Conservation (phyloP, 2,888 invertebrate species). For the Sinhomidia bicolor region DNA sequence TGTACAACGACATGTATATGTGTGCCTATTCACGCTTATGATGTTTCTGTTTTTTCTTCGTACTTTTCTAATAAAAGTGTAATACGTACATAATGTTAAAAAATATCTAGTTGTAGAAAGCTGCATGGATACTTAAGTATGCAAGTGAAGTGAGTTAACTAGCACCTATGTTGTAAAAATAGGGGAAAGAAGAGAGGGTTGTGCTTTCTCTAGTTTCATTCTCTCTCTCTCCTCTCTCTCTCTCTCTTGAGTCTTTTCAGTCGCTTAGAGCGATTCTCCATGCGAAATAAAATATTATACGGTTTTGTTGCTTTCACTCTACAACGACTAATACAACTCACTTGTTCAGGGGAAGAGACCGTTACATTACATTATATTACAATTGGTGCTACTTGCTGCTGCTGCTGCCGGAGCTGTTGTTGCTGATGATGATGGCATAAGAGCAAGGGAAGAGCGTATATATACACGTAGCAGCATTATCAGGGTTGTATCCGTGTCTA, state of each 20-base stretch:
- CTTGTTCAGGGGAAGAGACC: constrained; percentile 24
- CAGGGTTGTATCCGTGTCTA: too few species aligned
- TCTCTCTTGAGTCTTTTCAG: constrained; percentile 11
- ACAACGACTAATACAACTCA: background rate
- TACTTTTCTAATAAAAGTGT: too few species aligned
- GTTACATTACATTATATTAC: constrained; percentile 21
- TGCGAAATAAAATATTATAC: constrained; percentile 41
- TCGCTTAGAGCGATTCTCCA: constrained; percentile 52
- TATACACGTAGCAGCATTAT: background rate
- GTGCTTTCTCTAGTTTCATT: background rate
- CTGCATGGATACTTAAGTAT: background rate
- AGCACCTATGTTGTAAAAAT: too few species aligned
- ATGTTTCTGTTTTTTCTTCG: too few species aligned
- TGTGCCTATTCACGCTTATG: background rate
- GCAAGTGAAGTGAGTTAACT: background rate
- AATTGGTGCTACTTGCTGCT: background rate
- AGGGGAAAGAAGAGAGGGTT: background rate
- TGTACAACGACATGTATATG: constrained; percentile 18
- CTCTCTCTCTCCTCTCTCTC: too few species aligned
- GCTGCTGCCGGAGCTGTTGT: background rate
- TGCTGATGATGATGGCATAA: background rate
- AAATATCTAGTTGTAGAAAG: background rate
- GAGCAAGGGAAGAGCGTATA: background rate
- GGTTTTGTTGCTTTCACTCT: constrained; percentile 41
- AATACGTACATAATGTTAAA: background rate